A percentile compares a stretch with the other conserved stretches of the same genome.
Evolutionary conservation across 1,140 invertebrate genomes (phyloP).

Genomic region (Drosophila kepulauana): DNA sequence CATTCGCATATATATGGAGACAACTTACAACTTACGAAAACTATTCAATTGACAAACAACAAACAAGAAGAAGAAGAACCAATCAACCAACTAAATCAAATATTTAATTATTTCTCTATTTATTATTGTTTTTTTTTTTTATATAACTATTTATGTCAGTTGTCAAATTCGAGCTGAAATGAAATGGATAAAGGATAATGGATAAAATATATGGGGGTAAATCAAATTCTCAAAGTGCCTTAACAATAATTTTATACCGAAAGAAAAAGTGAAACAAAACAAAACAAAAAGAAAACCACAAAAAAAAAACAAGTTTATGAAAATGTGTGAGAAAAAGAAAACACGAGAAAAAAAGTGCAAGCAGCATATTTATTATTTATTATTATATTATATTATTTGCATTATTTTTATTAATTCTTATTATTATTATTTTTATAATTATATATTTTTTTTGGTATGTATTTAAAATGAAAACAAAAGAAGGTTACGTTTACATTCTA

Average conservation of each 20-base stretch:
- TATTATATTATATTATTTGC: conserved; percentile 69
- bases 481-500: conserved; percentile 49
- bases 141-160: conserved; percentile 41
- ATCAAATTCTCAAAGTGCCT: conserved; percentile 79
- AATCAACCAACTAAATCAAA: conserved; percentile 33
- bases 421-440: conserved; percentile 55
- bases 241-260: conserved; percentile 70
- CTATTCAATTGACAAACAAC: conserved; percentile 37
- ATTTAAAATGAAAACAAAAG: conserved; percentile 44
- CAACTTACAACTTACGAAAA: conserved; percentile 25
- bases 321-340: conserved; percentile 24
- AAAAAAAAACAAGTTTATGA: conserved; percentile 32
- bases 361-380: conserved; percentile 73
- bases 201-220: conserved; percentile 39
- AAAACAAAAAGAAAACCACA: conserved; percentile 21
- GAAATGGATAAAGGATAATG: conserved; percentile 18
- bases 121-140: conserved; percentile 42
- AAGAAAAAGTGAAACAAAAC: conserved; percentile 25
- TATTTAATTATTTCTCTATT: conserved; percentile 60
- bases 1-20: conserved; percentile 11
- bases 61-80: neutral
- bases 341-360: conserved; percentile 33
- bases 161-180: conserved; percentile 19
- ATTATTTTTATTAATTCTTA: conserved; percentile 62
- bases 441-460: conserved; percentile 45